phyloP scores from a whole-genome alignment of 2,797 vertebrate species.

The Hippocampus kuda region DNA sequence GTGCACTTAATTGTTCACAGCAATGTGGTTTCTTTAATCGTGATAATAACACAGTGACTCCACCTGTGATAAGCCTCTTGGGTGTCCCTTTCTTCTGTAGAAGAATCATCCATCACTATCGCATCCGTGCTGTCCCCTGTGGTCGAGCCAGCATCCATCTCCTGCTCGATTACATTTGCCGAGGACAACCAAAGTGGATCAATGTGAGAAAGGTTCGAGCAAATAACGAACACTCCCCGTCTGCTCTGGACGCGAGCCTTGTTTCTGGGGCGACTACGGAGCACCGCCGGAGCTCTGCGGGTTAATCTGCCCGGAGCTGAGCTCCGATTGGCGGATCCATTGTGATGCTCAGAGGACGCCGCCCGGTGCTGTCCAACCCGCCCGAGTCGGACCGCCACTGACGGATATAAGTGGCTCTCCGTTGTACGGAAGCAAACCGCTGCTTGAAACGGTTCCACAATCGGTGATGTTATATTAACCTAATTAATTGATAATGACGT shows the following conservation, averaged over 20 bases:
- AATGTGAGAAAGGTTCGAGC: not conserved
- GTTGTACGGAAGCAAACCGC: not conserved
- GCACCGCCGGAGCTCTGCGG: slow-evolving; percentile 38
- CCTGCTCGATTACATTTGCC: slow-evolving; percentile 1
- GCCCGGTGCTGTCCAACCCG: slow-evolving; percentile 54
- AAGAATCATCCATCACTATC: slow-evolving; percentile 61
- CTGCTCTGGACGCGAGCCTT: slow-evolving; percentile 22
- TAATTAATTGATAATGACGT: not conserved
- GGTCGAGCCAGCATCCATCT: slow-evolving; percentile 59
- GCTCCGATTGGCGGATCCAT: slow-evolving; percentile 60
- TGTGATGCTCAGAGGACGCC: slow-evolving; percentile 51
- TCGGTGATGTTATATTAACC: not conserved
- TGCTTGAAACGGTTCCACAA: not conserved
- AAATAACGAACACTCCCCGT: slow-evolving; percentile 1
- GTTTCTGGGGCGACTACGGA: slow-evolving; percentile 39
- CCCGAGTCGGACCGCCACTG: slow-evolving; percentile 44
- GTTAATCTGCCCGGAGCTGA: slow-evolving; percentile 52
- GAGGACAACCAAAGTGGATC: not conserved
- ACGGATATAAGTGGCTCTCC: slow-evolving; percentile 8
- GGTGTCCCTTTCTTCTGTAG: slow-evolving; percentile 46
- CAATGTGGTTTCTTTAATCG: not conserved
- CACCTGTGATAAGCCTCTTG: slow-evolving; percentile 60
- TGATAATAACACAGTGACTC: slow-evolving; percentile 1
- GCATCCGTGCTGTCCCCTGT: slow-evolving; percentile 61
- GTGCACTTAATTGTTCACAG: not conserved